Base-by-base conservation (phyloP, 2,113 vertebrate genomes). In the Campylomormyrus numenius region DNA sequence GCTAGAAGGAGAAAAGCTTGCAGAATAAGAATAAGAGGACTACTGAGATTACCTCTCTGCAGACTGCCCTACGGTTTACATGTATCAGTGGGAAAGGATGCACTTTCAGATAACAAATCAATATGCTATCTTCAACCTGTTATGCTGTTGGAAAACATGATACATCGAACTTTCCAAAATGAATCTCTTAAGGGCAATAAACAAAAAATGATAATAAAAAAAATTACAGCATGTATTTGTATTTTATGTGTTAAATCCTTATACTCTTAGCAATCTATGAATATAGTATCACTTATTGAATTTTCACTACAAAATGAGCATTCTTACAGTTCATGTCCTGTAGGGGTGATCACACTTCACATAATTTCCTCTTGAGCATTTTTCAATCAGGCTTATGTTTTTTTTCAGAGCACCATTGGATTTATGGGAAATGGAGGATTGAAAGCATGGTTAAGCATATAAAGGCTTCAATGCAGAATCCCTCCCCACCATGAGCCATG, bases 81-180 rank as follows among this genome's bases (percentile, higher is more conserved):
- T 31, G 11, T 52, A 31, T 53, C n/a, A 50, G 27, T 27, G 46
- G 24, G 42, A n/a, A 49, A 88, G 90, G 93, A 92, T 62, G 91
- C 88, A 91, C 92, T 93, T 89, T 2, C 90, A 92, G 92, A 88
- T 90, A 94, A 93, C 89, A 48, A 93, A 96, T 95, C 94, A 93
- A 95, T 94, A 93, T 88, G 86, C 90, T 90, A 92, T 92, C 90
- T 88, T 90, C 91, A 93, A 91, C 90, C 93, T 85, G 58, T 53
- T 46, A 88, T 46, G 52, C 87, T 88, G 90, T n/a, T 83, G 48
- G 48, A 80, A 80, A n/a, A 52, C 39, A 56, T 46, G 77, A 85
- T 46, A 45, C 83, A 48, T 24, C 0, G 8, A 48, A 85, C 21
- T 24, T 46, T 45, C 35, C 39, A 21, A 45, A 46, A 84, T 48